A percentile compares a stretch with the other conserved stretches of the same genome.
Conservation (phyloP, 2,797 vertebrate genomes). For the Amblyopsis hoosieri region DNA sequence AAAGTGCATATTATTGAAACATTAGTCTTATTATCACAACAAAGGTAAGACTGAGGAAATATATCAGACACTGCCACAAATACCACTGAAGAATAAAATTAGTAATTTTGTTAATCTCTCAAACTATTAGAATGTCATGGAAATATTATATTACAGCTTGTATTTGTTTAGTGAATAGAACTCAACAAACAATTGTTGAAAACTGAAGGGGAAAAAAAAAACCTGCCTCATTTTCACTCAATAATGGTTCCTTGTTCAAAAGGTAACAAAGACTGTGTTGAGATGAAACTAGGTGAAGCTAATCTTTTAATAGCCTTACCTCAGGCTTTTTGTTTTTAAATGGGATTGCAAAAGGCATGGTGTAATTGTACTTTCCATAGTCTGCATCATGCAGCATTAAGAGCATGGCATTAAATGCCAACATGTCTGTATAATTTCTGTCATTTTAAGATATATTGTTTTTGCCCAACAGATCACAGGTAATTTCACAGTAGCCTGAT, state of each 20-base stretch:
- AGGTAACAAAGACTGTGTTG: constrained; percentile 64
- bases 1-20: no score
- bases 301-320: constrained; percentile 81
- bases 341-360: constrained; percentile 37
- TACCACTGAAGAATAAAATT: no score
- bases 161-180: constrained; percentile 12
- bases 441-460: constrained; percentile 39
- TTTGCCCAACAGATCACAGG: constrained; percentile 40
- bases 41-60: no score
- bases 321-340: constrained; percentile 53
- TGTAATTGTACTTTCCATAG: constrained; percentile 50
- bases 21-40: no score
- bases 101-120: neutral
- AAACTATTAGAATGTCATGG: neutral
- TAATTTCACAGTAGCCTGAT: constrained; percentile 29
- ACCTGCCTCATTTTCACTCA: constrained; percentile 10
- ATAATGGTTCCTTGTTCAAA: constrained; percentile 68
- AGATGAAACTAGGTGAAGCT: constrained; percentile 72
- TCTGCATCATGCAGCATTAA: constrained; percentile 42
- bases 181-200: constrained; percentile 26
- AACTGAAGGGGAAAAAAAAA: constrained; percentile 48
- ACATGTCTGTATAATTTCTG: constrained; percentile 37
- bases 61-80: no score
- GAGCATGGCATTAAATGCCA: constrained; percentile 52
- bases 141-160: neutral